These are phyloP conservation scores for Camponotus pennsylvanicus DNA, from an alignment of 1,140 invertebrate species.

Conservation along the genomic window DNA sequence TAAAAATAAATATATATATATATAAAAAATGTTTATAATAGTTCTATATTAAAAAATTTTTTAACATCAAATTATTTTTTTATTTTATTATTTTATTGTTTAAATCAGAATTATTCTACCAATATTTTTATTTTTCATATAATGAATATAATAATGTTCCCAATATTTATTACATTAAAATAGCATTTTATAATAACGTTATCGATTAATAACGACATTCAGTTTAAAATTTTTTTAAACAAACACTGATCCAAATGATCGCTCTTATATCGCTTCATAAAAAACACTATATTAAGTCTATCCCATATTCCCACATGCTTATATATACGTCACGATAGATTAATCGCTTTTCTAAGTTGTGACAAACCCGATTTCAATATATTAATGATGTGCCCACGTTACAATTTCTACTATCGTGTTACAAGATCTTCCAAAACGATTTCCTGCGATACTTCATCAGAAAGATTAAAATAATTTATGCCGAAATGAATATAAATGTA, in stretches of 20 bases:
- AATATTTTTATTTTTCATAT: not conserved
- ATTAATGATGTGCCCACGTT: not conserved
- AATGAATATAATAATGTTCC: not conserved
- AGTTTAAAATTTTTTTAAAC: not conserved
- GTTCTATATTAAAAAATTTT: too few relatives aligned
- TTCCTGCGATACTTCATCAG: not conserved
- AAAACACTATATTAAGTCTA: not conserved
- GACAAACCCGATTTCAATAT: conserved; percentile 21
- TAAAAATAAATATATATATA: not conserved
- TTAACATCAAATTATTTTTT: not conserved
- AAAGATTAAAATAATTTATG: conserved; percentile 29
- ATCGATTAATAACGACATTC: conserved; percentile 3
- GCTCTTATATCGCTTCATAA: not conserved
- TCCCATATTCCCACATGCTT: not conserved
- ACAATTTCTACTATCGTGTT: conserved; percentile 19
- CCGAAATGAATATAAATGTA: not conserved
- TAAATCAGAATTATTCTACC: not conserved
- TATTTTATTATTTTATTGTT: not conserved
- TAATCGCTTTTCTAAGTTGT: not conserved
- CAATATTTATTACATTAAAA: conserved; percentile 1
- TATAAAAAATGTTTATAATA: too few relatives aligned
- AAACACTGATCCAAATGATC: not conserved
- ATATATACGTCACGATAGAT: conserved; percentile 13
- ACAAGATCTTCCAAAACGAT: conserved; percentile 22
- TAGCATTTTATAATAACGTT: conserved; percentile 8